Evolutionary conservation across 2,113 vertebrate genomes (phyloP), one percentile per base, ranked within the genome.

Genomic region (Dromiciops gliroides): DNA sequence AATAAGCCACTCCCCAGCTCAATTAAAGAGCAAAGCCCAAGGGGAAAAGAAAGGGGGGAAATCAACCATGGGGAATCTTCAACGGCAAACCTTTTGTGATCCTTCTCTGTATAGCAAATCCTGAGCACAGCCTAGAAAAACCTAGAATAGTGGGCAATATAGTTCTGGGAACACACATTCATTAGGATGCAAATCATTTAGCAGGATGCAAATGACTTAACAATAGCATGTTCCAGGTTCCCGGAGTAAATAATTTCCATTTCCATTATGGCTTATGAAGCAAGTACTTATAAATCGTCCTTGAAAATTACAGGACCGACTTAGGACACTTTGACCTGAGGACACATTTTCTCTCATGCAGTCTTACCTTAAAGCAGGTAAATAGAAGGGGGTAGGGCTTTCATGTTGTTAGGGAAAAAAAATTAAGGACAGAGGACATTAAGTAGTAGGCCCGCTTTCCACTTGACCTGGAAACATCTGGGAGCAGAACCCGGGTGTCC

Each of bases 231-330:
- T 31, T 53, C 48, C 56, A 94, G 60, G 95, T 97, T 95, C 75
- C 95, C 50, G 91, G 97, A 96, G 92, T 97, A 97, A 97, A 98
- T 75, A 67, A 97, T 97, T 97, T 96, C 95, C 92, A 96, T 97
- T 97, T 97, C 91, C 92, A 97, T 95, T 98, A 95, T 88, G 50
- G 16, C 95, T 44, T 91, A 95, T 93, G 91, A 97, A 94, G 94
- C n/a, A 96, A 97, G 96, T 93, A 92, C 83, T 44, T 93, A 97
- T 95, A 97, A 93, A 97, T 97, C 96, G 96, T 95, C 47, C 47
- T 91, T 88, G 90, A 95, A 96, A 97, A 96, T 97, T 95, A 56
- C 6, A 95, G 44, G 89, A 49, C 91, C 95, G 97, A 96, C 95
- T 92, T 94, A 92, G 90, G 90, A 93, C 50, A 94, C 52, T 95